Conservation (phyloP, 2,888 invertebrate genomes). For the Hirtodrosophila cameraria region DNA sequence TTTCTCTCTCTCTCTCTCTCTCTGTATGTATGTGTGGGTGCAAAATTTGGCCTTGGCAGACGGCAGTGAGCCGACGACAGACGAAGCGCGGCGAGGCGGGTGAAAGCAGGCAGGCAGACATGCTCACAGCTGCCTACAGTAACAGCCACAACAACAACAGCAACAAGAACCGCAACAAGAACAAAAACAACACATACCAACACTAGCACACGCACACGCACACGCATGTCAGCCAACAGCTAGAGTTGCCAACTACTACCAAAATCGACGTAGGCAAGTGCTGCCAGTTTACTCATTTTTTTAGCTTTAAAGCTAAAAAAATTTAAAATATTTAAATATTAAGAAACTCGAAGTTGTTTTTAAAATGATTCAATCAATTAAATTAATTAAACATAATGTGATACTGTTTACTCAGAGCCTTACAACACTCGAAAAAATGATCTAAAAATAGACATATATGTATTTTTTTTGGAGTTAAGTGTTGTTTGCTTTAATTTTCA, state of each 20-base stretch:
- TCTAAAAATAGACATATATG: too few species aligned
- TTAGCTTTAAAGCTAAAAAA: too few species aligned
- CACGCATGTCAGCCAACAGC: conserved; percentile 51
- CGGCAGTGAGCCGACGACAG: conserved; percentile 59
- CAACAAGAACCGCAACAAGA: conserved; percentile 27
- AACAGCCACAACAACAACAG: conserved; percentile 33
- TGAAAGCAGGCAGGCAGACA: conserved; percentile 63
- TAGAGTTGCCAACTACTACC: conserved; percentile 54
- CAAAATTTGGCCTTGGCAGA: conserved; percentile 79
- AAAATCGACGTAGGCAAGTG: conserved; percentile 29
- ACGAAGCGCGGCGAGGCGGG: conserved; percentile 2
- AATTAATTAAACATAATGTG: too few species aligned
- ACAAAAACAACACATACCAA: conserved; percentile 22
- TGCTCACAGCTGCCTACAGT: conserved; percentile 58
- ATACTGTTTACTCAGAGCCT: too few species aligned
- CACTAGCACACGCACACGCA: conserved; percentile 32
- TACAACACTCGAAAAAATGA: too few species aligned
- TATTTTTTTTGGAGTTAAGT: too few species aligned
- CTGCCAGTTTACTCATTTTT: too few species aligned
- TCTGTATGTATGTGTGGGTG: conserved; percentile 47
- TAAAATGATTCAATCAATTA: too few species aligned
- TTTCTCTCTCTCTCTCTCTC: too few species aligned
- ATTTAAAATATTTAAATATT: too few species aligned
- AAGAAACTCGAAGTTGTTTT: too few species aligned
- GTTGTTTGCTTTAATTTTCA: too few species aligned